Evolutionary conservation across 2,113 vertebrate species (phyloP).

Genomic region (Lamprologus lemairii): DNA sequence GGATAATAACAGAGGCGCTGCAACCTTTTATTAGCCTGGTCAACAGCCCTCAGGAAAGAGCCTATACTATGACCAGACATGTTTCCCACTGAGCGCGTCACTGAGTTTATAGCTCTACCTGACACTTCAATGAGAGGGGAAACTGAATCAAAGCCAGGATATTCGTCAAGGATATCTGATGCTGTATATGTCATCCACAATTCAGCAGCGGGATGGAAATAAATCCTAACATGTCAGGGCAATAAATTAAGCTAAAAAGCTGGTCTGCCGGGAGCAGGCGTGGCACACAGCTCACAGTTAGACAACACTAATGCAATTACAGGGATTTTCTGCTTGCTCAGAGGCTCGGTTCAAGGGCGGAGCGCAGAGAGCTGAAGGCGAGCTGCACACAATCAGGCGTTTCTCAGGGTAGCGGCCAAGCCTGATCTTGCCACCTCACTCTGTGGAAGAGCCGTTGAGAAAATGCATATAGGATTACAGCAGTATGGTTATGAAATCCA

Average conservation of each 20-base stretch:
- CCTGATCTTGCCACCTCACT: not conserved
- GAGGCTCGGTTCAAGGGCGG: slow-evolving; percentile 38
- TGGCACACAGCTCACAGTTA: not conserved
- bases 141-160: not conserved
- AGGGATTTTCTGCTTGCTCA: slow-evolving; percentile 51
- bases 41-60: slow-evolving; percentile 26
- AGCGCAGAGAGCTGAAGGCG: not conserved
- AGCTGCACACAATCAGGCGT: not conserved
- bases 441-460: not conserved
- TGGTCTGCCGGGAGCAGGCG: not conserved
- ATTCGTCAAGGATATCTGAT: not conserved
- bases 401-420: not conserved
- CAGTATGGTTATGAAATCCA: not conserved
- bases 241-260: slow-evolving; percentile 19
- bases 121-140: not conserved
- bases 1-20: slow-evolving; percentile 30
- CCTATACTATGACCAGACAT: not conserved
- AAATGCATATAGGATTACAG: slow-evolving; percentile 10
- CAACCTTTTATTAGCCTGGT: slow-evolving; percentile 39
- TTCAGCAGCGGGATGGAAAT: not conserved
- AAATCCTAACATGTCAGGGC: slow-evolving; percentile 13
- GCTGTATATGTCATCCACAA: not conserved
- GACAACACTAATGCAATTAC: slow-evolving; percentile 62
- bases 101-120: not conserved
- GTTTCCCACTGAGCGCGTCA: not conserved